Evolutionary conservation across 2,113 vertebrate species (phyloP).

Genomic region (Apaloderma vittatum): DNA sequence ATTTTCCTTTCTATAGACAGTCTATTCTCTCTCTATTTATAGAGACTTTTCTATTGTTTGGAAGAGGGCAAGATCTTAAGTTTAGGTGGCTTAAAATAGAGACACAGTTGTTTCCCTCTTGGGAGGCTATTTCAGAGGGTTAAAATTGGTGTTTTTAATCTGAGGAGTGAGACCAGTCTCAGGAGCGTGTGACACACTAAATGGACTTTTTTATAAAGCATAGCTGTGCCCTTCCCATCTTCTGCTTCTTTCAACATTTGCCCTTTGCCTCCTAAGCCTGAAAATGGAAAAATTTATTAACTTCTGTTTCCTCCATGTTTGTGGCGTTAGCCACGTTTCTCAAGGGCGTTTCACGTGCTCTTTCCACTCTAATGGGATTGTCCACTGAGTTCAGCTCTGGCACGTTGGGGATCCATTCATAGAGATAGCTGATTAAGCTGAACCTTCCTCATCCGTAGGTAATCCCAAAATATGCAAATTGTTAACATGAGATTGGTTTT

Average conservation of each 20-base stretch:
- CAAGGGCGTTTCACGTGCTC: slow-evolving; percentile 60
- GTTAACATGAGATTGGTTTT: slow-evolving; percentile 53
- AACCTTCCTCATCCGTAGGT: slow-evolving; percentile 66
- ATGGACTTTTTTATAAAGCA: not conserved
- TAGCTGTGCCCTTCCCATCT: slow-evolving; percentile 6
- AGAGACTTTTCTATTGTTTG: not conserved
- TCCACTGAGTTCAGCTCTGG: slow-evolving; percentile 29
- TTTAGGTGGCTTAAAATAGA: slow-evolving; percentile 4
- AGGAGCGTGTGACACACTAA: not conserved
- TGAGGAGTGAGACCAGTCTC: not conserved
- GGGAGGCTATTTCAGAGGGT: not conserved
- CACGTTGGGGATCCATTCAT: not conserved
- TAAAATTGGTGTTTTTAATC: not conserved
- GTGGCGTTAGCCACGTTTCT: slow-evolving; percentile 59
- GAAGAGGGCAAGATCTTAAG: slow-evolving; percentile 2
- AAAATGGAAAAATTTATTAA: slow-evolving; percentile 48
- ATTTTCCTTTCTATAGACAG: not conserved
- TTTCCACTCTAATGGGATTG: slow-evolving; percentile 70
- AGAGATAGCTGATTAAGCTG: slow-evolving; percentile 62
- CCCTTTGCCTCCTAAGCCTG: slow-evolving; percentile 58
- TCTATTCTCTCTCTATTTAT: not conserved
- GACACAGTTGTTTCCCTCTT: not conserved
- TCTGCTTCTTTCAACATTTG: slow-evolving; percentile 11
- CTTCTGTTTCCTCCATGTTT: slow-evolving; percentile 57
- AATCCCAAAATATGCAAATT: slow-evolving; percentile 65